phyloP scores from a whole-genome alignment of 2,797 vertebrate genomes.

The Esox masquinongy region DNA sequence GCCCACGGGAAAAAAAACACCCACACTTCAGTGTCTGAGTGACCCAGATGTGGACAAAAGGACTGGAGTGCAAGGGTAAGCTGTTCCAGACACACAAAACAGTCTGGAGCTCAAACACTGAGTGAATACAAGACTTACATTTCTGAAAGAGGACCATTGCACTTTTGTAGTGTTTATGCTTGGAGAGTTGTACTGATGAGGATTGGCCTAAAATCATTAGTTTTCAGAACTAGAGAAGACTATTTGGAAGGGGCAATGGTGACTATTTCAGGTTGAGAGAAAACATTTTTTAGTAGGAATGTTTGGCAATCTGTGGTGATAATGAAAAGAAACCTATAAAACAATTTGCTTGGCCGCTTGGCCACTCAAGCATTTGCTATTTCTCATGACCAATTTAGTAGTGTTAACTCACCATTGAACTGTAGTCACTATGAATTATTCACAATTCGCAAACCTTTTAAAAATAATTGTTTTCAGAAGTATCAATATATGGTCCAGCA shows the following conservation, averaged over 20 bases:
- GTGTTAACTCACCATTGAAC: slow-evolving; percentile 48
- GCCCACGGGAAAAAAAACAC: neutral
- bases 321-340: slow-evolving; percentile 22
- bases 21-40: slow-evolving; percentile 17
- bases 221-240: neutral
- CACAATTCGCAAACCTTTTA: neutral
- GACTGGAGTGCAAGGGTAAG: neutral
- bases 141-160: slow-evolving; percentile 34
- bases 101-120: slow-evolving; percentile 32
- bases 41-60: slow-evolving; percentile 14
- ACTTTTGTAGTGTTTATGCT: slow-evolving; percentile 1
- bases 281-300: slow-evolving; percentile 1
- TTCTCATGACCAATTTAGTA: slow-evolving; percentile 38
- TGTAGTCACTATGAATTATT: slow-evolving; percentile 57
- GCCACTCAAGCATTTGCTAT: slow-evolving; percentile 35
- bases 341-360: slow-evolving; percentile 46
- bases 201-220: slow-evolving; percentile 15
- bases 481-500: too few relatives aligned
- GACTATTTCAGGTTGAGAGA: slow-evolving; percentile 25
- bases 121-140: slow-evolving; percentile 10
- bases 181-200: slow-evolving; percentile 22
- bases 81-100: slow-evolving; percentile 21
- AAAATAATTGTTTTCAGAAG: too few relatives aligned
- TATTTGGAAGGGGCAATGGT: neutral
- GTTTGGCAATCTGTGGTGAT: slow-evolving; percentile 1